Percentiles rank a stretch among this genome's conserved stretches.
Conservation (phyloP, 2,888 invertebrate genomes). For the Xestia xanthographa region DNA sequence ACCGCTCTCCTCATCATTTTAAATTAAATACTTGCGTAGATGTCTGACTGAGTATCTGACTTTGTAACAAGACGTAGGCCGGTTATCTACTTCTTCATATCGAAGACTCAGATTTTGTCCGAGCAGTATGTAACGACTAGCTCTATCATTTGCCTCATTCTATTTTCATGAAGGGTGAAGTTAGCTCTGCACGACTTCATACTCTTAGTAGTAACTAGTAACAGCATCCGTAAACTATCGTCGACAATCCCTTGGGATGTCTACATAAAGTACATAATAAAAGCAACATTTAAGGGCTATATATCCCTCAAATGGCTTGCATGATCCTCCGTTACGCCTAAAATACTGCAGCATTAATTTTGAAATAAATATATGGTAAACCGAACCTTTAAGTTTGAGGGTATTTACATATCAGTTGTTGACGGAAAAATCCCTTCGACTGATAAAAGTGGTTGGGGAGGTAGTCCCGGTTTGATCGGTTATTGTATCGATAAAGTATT, state of each 20-base stretch:
- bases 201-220: not conserved
- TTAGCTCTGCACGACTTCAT: not conserved
- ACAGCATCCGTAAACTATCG: not conserved
- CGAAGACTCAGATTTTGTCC: not conserved
- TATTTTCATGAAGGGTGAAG: not conserved
- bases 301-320: too few relatives aligned
- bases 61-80: too few relatives aligned
- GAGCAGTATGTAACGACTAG: not conserved
- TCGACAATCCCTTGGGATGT: not conserved
- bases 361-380: too few relatives aligned
- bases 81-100: not conserved
- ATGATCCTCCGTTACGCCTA: too few relatives aligned
- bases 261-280: not conserved
- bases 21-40: too few relatives aligned
- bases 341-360: too few relatives aligned
- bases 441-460: constrained; percentile 79
- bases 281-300: not conserved
- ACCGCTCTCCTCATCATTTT: too few relatives aligned
- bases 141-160: not conserved
- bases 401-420: constrained; percentile 89
- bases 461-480: constrained; percentile 69
- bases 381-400: constrained; percentile 83
- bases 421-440: constrained; percentile 85
- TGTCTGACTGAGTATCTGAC: too few relatives aligned
- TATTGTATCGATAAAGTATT: not conserved